Percentiles rank a stretch among this genome's conserved stretches.
Evolutionary conservation across 2,113 vertebrate genomes (phyloP).

Genomic region (Rhinoptilus africanus): DNA sequence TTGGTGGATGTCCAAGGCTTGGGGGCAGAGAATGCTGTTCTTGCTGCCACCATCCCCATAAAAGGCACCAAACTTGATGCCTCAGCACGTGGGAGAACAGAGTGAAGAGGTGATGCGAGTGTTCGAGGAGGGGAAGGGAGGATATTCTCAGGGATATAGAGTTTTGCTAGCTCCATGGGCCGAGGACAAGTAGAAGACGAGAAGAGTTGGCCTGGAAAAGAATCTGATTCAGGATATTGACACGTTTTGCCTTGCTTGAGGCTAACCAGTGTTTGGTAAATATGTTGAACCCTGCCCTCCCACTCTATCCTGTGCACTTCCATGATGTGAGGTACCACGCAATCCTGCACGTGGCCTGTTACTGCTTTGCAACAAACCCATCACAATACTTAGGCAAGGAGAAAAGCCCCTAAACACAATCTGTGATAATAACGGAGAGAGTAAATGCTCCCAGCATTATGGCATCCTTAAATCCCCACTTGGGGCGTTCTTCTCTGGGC

Average conservation of each 20-base stretch:
- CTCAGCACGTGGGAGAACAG: background rate
- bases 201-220: background rate
- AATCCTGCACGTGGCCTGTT: background rate
- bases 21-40: background rate
- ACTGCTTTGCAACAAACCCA: background rate
- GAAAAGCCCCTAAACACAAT: background rate
- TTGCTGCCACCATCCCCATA: background rate
- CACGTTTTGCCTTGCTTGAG: background rate
- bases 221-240: background rate
- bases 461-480: background rate
- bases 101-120: background rate
- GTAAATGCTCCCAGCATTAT: background rate
- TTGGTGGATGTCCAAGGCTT: background rate
- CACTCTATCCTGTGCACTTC: background rate
- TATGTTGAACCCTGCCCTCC: background rate
- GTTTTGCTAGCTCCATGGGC: background rate
- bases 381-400: background rate
- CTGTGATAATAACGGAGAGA: background rate
- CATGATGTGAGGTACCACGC: background rate
- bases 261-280: background rate
- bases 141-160: background rate
- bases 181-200: background rate
- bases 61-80: background rate
- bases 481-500: background rate
- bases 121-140: background rate